Evolutionary conservation across 1,140 invertebrate genomes (phyloP), one percentile per base, ranked within the genome.

Genomic region (Triops cancriformis): DNA sequence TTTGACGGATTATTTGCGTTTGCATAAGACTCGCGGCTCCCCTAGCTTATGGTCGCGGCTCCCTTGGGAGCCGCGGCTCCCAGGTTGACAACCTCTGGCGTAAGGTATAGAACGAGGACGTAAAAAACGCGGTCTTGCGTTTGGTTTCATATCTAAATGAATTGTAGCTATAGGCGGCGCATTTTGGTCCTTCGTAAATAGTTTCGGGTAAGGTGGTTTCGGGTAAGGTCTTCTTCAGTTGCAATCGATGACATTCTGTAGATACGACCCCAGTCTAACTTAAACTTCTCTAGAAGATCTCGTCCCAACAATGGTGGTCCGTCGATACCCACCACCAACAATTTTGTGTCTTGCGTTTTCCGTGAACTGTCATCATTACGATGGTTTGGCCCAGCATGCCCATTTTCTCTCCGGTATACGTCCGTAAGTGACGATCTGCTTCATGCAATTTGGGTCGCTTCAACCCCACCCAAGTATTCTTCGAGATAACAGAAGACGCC

Each of bases 111-210:
- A 28, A 14, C 73, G 73, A 43, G 77, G 74, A 37, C 74, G 73
- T 76, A 43, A 26, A 78, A 78, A 78, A 43, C 26, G 42, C 6
- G 77, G 77, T 27, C 27, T 64, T 77, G 72, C 73, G 23, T 74
- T 27, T 26, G 73, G 23, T 72, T 73, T 73, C 11, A 77, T 10
- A 74, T 74, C 73, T 41, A 42, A 26, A 76, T 72, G 51, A 14
- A 75, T 28, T 37, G 27, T 26, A n/a, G 74, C 43, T 12, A 45
- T 45, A 11, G 4, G 43, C 11, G 43, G 43, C 18, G 43, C 43
- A 45, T 45, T 18, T 45, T 45, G 43, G 11, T 45, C 43, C 43
- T 12, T 45, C 18, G 11, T 45, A 45, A 9, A 45, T 45, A 45
- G 18, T 18, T 45, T 45, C 18, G 43, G 43, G 18, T 45, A 45